Evolutionary conservation across 1,140 invertebrate genomes (phyloP).

Genomic region (Eumaeus atala): DNA sequence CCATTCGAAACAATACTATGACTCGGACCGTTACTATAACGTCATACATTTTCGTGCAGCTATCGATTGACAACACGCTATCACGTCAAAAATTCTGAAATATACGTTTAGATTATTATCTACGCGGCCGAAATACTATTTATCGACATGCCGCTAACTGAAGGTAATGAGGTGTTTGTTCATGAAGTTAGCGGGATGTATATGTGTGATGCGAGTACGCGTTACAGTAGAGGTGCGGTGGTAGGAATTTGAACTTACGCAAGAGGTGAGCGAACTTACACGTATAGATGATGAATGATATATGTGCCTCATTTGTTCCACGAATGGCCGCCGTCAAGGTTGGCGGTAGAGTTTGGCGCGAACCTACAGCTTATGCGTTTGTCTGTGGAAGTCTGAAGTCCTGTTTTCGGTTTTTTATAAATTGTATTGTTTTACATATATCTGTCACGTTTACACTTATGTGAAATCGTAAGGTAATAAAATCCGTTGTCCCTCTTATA

Average conservation of each 20-base stretch:
- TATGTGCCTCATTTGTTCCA: background rate
- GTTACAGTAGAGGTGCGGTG: background rate
- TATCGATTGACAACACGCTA: too few species aligned
- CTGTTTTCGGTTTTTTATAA: too few species aligned
- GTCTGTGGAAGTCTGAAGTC: too few species aligned
- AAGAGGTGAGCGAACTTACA: slow-evolving; percentile 7
- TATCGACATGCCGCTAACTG: background rate
- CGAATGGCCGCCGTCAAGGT: too few species aligned
- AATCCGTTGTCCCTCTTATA: too few species aligned
- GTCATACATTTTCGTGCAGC: background rate
- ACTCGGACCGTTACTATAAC: background rate
- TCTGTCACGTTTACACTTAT: too few species aligned
- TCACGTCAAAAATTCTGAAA: background rate
- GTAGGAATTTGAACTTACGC: background rate
- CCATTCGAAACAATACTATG: too few species aligned
- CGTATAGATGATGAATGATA: background rate
- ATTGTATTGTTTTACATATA: too few species aligned
- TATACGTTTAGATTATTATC: background rate
- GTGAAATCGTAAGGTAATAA: too few species aligned
- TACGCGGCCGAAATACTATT: background rate
- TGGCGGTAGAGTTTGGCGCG: too few species aligned
- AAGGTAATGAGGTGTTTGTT: background rate
- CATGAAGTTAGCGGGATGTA: background rate
- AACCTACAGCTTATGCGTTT: too few species aligned
- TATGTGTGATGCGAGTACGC: too few species aligned